Percentiles rank a stretch among this genome's conserved stretches.
Evolutionary conservation across 1,140 invertebrate species (phyloP).

Genomic region (Potamilus streckersoni): DNA sequence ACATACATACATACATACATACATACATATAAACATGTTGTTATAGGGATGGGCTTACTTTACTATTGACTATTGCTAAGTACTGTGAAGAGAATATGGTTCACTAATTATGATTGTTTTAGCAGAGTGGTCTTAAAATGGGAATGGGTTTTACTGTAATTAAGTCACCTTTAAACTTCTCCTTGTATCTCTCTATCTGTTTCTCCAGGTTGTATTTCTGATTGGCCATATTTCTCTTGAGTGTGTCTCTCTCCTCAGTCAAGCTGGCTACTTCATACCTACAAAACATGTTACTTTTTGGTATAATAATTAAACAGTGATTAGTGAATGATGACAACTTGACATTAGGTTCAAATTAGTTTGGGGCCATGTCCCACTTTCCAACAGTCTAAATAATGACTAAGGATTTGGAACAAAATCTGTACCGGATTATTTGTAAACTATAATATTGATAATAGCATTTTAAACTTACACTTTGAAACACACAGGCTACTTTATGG

Average conservation of each 20-base stretch:
- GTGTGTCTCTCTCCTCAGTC: conserved; percentile 43
- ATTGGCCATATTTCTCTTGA: conserved; percentile 47
- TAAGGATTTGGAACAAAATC: too few relatives aligned
- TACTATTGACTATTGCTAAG: neutral
- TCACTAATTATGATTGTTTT: neutral
- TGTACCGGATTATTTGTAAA: too few relatives aligned
- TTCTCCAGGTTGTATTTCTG: conserved; percentile 44
- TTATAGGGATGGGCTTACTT: neutral
- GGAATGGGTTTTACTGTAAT: neutral
- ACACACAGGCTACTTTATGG: too few relatives aligned
- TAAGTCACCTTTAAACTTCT: conserved; percentile 53
- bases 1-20: too few relatives aligned
- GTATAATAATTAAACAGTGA: too few relatives aligned
- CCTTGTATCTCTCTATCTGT: conserved; percentile 51
- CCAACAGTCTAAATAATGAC: too few relatives aligned
- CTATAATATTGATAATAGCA: too few relatives aligned
- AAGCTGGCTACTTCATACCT: conserved; percentile 51
- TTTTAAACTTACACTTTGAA: too few relatives aligned
- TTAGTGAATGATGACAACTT: too few relatives aligned
- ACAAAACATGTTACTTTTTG: neutral
- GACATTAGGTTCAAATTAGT: too few relatives aligned
- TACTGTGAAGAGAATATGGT: neutral
- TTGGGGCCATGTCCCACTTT: too few relatives aligned
- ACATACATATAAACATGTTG: too few relatives aligned
- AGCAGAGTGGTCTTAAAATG: neutral